Evolutionary conservation across 2,888 invertebrate genomes (phyloP).

Genomic region (Lampropteryx suffumata): DNA sequence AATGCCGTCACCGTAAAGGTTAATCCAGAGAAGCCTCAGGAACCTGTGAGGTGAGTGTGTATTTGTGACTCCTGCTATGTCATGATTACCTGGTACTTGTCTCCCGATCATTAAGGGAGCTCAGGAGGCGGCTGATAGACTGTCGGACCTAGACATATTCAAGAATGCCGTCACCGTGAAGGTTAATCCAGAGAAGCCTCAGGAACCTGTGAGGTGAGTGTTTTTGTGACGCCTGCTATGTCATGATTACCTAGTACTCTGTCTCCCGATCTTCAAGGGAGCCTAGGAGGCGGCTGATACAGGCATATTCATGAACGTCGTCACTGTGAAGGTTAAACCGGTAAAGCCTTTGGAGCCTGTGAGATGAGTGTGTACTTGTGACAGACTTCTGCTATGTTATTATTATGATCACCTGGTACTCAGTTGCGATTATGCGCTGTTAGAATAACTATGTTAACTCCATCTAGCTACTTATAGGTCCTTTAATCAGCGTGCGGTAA

Average conservation of each 20-base stretch:
- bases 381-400: neutral
- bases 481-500: too few species aligned
- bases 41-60: slow-evolving; percentile 85
- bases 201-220: too few species aligned
- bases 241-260: too few species aligned
- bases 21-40: slow-evolving; percentile 93
- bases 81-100: neutral
- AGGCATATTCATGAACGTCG: slow-evolving; percentile 89
- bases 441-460: too few species aligned
- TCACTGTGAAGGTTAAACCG: slow-evolving; percentile 87
- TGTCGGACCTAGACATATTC: slow-evolving; percentile 88
- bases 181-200: slow-evolving; percentile 86
- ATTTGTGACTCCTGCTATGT: neutral
- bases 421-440: too few species aligned
- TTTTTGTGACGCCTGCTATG: too few species aligned
- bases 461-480: too few species aligned
- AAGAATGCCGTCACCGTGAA: slow-evolving; percentile 86
- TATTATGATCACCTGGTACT: neutral
- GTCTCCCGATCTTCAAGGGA: slow-evolving; percentile 86
- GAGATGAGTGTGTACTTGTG: slow-evolving; percentile 68
- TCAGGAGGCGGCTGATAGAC: slow-evolving; percentile 74
- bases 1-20: slow-evolving; percentile 86
- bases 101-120: too few species aligned
- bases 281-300: slow-evolving; percentile 88
- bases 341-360: slow-evolving; percentile 92